A percentile compares a stretch with the other conserved stretches of the same genome.
Evolutionary conservation across 2,888 invertebrate species (phyloP).

Genomic region (Marronus borbonicus): DNA sequence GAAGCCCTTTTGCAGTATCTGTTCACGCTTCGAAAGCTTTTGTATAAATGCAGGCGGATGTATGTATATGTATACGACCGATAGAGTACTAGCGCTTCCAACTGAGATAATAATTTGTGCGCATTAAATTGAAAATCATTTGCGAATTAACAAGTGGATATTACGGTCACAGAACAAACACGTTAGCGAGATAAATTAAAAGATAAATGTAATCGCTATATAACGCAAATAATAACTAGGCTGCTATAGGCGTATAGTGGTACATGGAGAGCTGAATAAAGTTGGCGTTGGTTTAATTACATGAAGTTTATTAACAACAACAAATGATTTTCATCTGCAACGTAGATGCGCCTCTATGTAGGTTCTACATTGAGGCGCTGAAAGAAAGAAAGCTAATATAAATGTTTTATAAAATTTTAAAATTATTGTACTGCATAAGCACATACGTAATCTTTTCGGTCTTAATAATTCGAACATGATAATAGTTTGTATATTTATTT

Average conservation of each 20-base stretch:
- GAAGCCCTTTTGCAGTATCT: slow-evolving; percentile 9
- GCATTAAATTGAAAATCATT: slow-evolving; percentile 15
- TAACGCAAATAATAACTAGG: neutral
- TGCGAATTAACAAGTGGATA: neutral
- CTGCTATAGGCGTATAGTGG: neutral
- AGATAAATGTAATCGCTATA: slow-evolving; percentile 23
- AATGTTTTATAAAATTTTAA: no score
- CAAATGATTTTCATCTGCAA: no score
- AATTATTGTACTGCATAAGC: no score
- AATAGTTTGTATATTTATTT: no score
- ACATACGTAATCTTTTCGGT: no score
- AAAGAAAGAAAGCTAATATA: no score
- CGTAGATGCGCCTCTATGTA: no score
- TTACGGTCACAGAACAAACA: neutral
- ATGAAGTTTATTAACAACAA: no score
- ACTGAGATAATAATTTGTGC: slow-evolving; percentile 10
- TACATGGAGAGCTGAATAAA: neutral
- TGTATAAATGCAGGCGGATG: neutral
- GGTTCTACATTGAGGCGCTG: no score
- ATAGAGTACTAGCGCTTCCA: neutral
- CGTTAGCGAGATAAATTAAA: slow-evolving; percentile 19
- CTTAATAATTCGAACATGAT: no score
- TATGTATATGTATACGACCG: neutral
- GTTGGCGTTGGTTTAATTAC: no score
- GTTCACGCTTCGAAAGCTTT: slow-evolving; percentile 1